Base-by-base conservation (phyloP, 2,888 invertebrate genomes). In the Cordylochernes scorpioides region DNA sequence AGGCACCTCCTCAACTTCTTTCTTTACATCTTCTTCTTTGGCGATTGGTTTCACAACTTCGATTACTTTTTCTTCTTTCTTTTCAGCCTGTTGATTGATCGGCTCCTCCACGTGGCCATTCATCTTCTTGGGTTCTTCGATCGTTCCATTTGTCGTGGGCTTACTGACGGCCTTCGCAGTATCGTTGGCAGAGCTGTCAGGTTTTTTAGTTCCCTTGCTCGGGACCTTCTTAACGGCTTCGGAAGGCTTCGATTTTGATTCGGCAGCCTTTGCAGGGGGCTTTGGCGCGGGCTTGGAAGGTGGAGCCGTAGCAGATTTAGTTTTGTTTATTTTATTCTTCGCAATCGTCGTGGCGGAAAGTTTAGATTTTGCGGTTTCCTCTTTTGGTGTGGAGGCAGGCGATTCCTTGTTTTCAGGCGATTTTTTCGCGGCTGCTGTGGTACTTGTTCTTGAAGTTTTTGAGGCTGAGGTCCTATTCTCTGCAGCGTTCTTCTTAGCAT, bases 71-170 rank as follows among this genome's bases (percentile, higher is more conserved):
- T 29, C 24, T 29, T 8, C 15, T 25, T 25, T 4, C 25, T 5
- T n/a, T 24, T 10, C 9, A 45, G 55, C 22, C 57, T 60, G 30
- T 27, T 27, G n/a, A 12, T 32, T 49, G 60, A 10, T n/a, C n/a
- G n/a, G n/a, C n/a, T n/a, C n/a, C n/a, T n/a, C n/a, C n/a, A n/a
- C n/a, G n/a, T n/a, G n/a, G n/a, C n/a, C n/a, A n/a, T n/a, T n/a
- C n/a, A n/a, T n/a, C n/a, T n/a, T n/a, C n/a, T n/a, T n/a, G n/a
- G n/a, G n/a, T n/a, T n/a, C n/a, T n/a, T n/a, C n/a, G n/a, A n/a
- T n/a, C n/a, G n/a, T n/a, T n/a, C n/a, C n/a, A n/a, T n/a, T n/a
- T n/a, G n/a, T n/a, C n/a, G n/a, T n/a, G n/a, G n/a, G n/a, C n/a
- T n/a, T n/a, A n/a, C n/a, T n/a, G n/a, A n/a, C n/a, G n/a, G n/a